phyloP scores from a whole-genome alignment of 2,113 vertebrate genomes.

The Stomatorhinus ivindoensis region DNA sequence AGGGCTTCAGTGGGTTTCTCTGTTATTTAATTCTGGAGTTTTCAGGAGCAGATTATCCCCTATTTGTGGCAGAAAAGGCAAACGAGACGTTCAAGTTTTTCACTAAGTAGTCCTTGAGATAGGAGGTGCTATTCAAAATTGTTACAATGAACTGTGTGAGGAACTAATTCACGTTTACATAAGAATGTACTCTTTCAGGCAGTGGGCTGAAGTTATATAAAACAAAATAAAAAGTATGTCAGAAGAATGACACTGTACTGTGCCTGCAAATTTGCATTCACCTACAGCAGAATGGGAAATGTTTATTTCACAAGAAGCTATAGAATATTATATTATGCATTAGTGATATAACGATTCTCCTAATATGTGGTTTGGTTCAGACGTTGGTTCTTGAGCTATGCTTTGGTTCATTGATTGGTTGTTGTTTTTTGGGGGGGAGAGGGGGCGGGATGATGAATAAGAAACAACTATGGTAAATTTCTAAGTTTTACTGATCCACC shows the following conservation, averaged over 20 bases:
- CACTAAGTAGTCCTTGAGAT: neutral
- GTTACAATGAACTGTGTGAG: neutral
- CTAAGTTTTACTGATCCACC: neutral
- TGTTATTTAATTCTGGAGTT: neutral
- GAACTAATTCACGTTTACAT: neutral
- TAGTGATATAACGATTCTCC: neutral
- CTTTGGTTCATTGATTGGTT: neutral
- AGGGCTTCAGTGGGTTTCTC: neutral
- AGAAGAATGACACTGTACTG: neutral
- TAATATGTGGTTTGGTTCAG: neutral
- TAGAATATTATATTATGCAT: neutral
- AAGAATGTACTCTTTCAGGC: neutral
- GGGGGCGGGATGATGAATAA: neutral
- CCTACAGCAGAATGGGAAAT: neutral
- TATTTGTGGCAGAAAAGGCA: neutral
- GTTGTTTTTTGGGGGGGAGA: neutral
- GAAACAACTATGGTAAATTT: neutral
- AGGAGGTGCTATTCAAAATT: neutral
- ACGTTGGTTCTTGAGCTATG: neutral
- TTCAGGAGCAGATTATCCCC: neutral
- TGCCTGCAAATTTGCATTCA: neutral
- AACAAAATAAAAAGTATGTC: neutral
- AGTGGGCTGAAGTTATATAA: neutral
- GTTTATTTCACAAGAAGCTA: neutral
- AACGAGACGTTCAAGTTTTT: neutral